phyloP scores from a whole-genome alignment of 2,888 invertebrate genomes.

The Leuctra nigra region DNA sequence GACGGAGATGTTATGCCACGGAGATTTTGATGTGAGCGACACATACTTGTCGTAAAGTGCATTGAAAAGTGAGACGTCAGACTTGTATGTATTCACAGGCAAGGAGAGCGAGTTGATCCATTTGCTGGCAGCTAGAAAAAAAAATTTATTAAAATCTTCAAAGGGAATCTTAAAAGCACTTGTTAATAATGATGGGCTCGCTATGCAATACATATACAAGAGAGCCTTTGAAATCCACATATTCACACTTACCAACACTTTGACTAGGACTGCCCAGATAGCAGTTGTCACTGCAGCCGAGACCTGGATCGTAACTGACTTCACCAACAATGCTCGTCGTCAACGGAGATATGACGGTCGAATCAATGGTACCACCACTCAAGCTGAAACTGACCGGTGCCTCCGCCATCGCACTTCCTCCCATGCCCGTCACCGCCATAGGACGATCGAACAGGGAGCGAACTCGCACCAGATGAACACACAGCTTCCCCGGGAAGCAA shows the following conservation, averaged over 20 bases:
- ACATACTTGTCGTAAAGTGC: conserved; percentile 54
- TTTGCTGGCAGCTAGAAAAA: conserved; percentile 51
- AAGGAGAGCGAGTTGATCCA: conserved; percentile 60
- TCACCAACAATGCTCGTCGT: conserved; percentile 48
- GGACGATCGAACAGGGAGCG: conserved; percentile 73
- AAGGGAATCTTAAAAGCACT: too few relatives aligned
- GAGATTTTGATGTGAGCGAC: conserved; percentile 42
- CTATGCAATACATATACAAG: too few relatives aligned
- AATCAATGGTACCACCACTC: conserved; percentile 35
- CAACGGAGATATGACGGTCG: conserved; percentile 44
- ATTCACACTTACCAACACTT: conserved; percentile 57
- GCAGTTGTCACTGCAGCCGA: conserved; percentile 63
- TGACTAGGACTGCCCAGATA: conserved; percentile 67
- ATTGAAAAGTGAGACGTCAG: conserved; percentile 59
- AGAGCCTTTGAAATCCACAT: too few relatives aligned
- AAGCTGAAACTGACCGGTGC: conserved; percentile 50
- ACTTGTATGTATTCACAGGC: conserved; percentile 58
- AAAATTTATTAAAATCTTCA: too few relatives aligned
- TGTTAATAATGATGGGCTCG: too few relatives aligned
- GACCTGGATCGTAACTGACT: conserved; percentile 62
- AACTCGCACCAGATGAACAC: conserved; percentile 67
- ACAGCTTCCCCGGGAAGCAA: conserved; percentile 77
- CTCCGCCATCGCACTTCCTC: conserved; percentile 46
- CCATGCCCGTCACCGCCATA: conserved; percentile 66
- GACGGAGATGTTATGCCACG: conserved; percentile 63